Percentiles rank a stretch among this genome's conserved stretches.
Evolutionary conservation across 1,140 invertebrate species (phyloP).

Genomic region (Drosophila nasuta): DNA sequence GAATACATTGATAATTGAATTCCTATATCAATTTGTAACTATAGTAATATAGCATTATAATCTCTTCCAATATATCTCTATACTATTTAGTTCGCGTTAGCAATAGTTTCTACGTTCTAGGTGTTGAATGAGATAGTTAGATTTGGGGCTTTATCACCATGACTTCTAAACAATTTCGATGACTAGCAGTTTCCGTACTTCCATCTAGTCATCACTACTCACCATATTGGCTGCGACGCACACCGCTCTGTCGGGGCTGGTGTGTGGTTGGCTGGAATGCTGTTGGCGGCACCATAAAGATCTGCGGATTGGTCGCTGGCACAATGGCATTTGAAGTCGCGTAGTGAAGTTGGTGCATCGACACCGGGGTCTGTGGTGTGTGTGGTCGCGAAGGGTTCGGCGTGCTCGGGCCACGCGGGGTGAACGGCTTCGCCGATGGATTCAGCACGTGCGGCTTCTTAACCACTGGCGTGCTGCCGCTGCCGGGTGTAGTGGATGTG

Average conservation of each 20-base stretch:
- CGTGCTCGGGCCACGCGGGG: conserved; percentile 90
- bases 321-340: conserved; percentile 68
- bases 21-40: too few species aligned
- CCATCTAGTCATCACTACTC: conserved; percentile 29
- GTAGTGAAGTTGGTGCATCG: conserved; percentile 81
- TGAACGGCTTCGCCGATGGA: conserved; percentile 93
- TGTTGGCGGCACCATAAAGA: conserved; percentile 85
- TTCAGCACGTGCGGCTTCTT: conserved; percentile 87
- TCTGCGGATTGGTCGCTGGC: conserved; percentile 56
- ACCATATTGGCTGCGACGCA: conserved; percentile 78
- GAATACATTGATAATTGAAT: too few species aligned
- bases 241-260: conserved; percentile 76
- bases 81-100: too few species aligned
- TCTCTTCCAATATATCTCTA: too few species aligned
- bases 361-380: conserved; percentile 92
- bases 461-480: conserved; percentile 84
- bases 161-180: too few species aligned
- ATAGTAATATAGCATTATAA: too few species aligned
- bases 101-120: too few species aligned
- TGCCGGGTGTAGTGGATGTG: conserved; percentile 28
- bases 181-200: too few species aligned
- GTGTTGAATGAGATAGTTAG: too few species aligned
- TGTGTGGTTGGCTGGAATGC: conserved; percentile 86
- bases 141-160: too few species aligned
- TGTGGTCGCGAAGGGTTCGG: conserved; percentile 89